Base-by-base conservation (phyloP, 1,140 invertebrate species). In the Drosophila simulans region DNA sequence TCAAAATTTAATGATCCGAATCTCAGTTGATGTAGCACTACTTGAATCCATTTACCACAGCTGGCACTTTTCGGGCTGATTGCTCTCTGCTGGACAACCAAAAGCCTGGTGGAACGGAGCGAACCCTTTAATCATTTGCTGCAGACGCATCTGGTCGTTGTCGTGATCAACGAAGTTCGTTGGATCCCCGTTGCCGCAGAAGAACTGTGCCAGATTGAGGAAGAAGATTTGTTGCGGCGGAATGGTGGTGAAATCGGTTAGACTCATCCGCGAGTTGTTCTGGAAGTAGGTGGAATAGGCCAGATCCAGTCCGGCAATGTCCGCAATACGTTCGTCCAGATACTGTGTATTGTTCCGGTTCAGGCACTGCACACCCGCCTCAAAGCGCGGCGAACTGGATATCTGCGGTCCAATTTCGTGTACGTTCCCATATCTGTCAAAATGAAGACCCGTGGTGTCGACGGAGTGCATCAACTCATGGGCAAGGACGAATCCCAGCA, bases 391-490 rank as follows among this genome's bases (percentile, higher is more conserved):
- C 1, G 39, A 54, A 1, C 35, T 4, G 0, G 53, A 13, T 2
- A 80, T 88, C 8, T 56, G 17, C 0, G 0, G 3, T 3, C 59
- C 63, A 1, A 8, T 12, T 5, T 70, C 37, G 7, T 57, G 27
- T 5, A 1, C 20, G 46, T 80, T 89, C 4, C 90, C 90, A 2
- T 39, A 31, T 4, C 15, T 40, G 53, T 91, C 74, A 5, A 54
- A 69, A 0, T 27, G 0, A 0, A 91, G 5, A 0, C 86, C 81
- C 0, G 2, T 22, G 1, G 40, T 22, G 34, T 71, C 86, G 15
- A 91, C 88, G 7, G 68, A 80, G 11, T 91, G 90, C 13, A 77
- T 71, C 0, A 91, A 49, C 51, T 91, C 90, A 25, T 91, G 90
- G 3, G 80, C 55, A 0, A 91, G 42, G 8, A 91, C 49, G 20